These are phyloP conservation scores for Drosophila hydei DNA, from an alignment of 1,140 invertebrate species.

Conservation along the genomic window DNA sequence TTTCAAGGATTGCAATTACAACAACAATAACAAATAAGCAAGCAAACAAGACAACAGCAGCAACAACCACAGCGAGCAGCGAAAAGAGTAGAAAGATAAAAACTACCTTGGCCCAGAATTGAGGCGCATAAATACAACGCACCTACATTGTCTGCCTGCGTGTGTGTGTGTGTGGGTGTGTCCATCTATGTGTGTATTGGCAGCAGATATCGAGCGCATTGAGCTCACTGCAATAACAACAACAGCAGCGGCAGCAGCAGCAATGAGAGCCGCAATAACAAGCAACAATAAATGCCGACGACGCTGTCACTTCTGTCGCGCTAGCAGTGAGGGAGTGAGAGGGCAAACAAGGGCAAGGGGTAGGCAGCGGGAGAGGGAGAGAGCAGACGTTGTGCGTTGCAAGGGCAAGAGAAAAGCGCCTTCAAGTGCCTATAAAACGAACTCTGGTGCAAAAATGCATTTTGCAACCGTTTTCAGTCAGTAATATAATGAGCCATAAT, in stretches of 20 bases:
- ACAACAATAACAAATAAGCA: conserved; percentile 39
- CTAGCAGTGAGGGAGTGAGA: neutral
- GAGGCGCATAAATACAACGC: conserved; percentile 66
- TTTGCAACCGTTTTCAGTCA: neutral
- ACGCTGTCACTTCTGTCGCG: conserved; percentile 20
- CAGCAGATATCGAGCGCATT: conserved; percentile 67
- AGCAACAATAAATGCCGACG: conserved; percentile 66
- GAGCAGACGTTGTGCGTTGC: conserved; percentile 1
- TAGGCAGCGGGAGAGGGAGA: neutral
- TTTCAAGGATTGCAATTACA: conserved; percentile 79
- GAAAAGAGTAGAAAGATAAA: conserved; percentile 77
- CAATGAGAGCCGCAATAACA: conserved; percentile 54
- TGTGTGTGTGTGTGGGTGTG: conserved; percentile 31
- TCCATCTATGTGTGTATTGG: conserved; percentile 38
- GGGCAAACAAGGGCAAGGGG: neutral
- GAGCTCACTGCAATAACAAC: conserved; percentile 44
- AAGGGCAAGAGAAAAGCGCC: conserved; percentile 31
- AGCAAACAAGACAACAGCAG: conserved; percentile 33
- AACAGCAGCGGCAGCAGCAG: conserved; percentile 24
- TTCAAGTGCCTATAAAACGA: conserved; percentile 15
- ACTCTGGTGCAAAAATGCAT: conserved; percentile 25
- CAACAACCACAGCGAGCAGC: conserved; percentile 47
- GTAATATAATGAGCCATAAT: neutral
- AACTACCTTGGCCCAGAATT: conserved; percentile 81
- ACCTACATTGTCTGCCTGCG: conserved; percentile 52